Evolutionary conservation across 2,113 vertebrate species (phyloP), one percentile per base, ranked within the genome.

Genomic region (Falcunculus frontatus): DNA sequence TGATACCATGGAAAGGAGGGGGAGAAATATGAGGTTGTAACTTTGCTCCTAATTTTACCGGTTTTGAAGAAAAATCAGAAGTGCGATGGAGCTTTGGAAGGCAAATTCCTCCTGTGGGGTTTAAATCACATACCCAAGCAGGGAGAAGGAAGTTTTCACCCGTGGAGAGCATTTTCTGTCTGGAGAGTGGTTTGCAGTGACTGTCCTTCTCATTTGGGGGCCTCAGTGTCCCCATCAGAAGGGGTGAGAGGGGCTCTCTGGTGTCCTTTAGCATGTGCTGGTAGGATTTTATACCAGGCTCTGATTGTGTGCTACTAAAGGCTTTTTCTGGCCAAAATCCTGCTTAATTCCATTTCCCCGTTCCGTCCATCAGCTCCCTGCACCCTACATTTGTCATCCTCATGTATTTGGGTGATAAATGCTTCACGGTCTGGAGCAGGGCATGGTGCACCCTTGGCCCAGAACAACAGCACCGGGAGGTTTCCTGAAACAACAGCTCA

Each of bases 391-490:
- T 89, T 49, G 10, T 25, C 17, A 27, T 56, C 70, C 37, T 84
- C 7, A 0, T 2, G 15, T 11, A 1, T 55, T 33, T 63, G 59
- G 33, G 57, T 50, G 83, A 60, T 37, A 27, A 83, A 85, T 16
- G 26, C 83, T 11, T 20, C 65, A 33, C 5, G 3, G 30, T 13
- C 29, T 59, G 70, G 67, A 76, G 67, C 32, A 42, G 35, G 15
- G 23, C n/a, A 18, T 52, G 75, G 35, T 68, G 47, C 7, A 49
- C 2, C 19, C 25, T 20, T 19, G 53, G 23, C 14, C 47, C 49
- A 55, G 29, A 53, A 4, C 15, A 49, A 7, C 44, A 73, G 0
- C n/a, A 70, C 13, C 0, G 0, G 39, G 53, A 68, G 18, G 3
- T 8, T 26, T 10, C 27, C 69, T 69, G 32, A 39, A 80, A 44